A percentile compares a stretch with the other conserved stretches of the same genome.
phyloP scores from a whole-genome alignment of 2,888 invertebrate genomes.

The Drepanosiphum platanoidis region DNA sequence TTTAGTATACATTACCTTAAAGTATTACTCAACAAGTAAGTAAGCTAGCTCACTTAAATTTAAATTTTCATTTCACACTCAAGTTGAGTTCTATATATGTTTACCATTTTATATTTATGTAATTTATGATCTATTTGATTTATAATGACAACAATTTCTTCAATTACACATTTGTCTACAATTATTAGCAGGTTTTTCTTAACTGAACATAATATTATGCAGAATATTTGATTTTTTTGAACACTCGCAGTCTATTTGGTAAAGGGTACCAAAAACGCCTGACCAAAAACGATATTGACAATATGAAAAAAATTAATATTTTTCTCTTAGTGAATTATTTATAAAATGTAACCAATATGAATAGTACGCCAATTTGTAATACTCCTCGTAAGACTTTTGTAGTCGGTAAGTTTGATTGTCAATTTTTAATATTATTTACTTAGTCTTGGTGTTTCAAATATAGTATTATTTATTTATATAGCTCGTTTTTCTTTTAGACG shows the following conservation, averaged over 20 bases:
- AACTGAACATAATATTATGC: too few relatives aligned
- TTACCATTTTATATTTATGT: not conserved
- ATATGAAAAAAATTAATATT: not conserved
- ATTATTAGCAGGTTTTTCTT: too few relatives aligned
- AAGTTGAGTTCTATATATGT: too few relatives aligned
- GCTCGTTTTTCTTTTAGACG: too few relatives aligned
- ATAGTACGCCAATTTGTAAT: not conserved
- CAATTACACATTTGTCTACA: not conserved
- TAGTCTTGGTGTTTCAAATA: too few relatives aligned
- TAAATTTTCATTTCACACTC: too few relatives aligned
- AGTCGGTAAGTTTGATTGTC: not conserved
- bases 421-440: too few relatives aligned
- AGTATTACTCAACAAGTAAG: too few relatives aligned
- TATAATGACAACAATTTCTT: not conserved
- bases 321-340: not conserved
- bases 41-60: too few relatives aligned
- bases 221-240: constrained; percentile 10
- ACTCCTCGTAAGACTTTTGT: not conserved
- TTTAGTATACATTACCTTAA: too few relatives aligned
- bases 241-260: not conserved
- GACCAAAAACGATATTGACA: not conserved
- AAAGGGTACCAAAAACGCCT: not conserved
- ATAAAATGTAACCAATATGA: not conserved
- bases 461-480: too few relatives aligned
- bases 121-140: not conserved